These are phyloP conservation scores for Muscicapa striata DNA, from an alignment of 2,797 vertebrate species.

Conservation along the genomic window DNA sequence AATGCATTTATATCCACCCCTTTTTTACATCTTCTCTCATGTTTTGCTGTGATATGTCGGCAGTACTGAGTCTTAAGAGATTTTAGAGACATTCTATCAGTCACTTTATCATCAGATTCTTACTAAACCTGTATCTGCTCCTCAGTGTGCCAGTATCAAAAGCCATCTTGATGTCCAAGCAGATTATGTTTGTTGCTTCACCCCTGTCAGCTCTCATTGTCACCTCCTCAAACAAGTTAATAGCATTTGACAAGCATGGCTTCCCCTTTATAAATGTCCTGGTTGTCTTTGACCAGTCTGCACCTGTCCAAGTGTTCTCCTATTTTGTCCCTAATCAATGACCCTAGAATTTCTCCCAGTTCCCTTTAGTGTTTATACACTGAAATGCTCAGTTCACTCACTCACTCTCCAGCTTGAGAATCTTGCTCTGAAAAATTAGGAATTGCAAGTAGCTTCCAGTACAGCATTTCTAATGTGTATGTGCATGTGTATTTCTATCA, in stretches of 20 bases:
- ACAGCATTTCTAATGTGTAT: not conserved
- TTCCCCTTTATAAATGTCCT: constrained; percentile 67
- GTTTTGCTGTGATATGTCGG: not conserved
- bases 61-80: not conserved
- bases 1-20: not conserved
- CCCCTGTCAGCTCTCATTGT: constrained; percentile 69
- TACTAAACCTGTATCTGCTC: constrained; percentile 44
- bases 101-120: constrained; percentile 27
- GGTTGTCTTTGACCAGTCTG: constrained; percentile 61
- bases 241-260: constrained; percentile 72
- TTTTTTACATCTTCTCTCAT: not conserved
- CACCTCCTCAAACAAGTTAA: constrained; percentile 72
- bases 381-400: not conserved
- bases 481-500: not conserved
- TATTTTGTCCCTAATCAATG: constrained; percentile 54
- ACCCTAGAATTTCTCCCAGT: constrained; percentile 47
- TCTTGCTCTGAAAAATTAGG: not conserved
- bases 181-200: constrained; percentile 73
- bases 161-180: constrained; percentile 68
- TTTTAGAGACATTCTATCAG: constrained; percentile 36
- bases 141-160: constrained; percentile 58
- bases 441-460: not conserved
- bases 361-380: constrained; percentile 32
- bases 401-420: not conserved
- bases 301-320: constrained; percentile 62